These are phyloP conservation scores for Halcyon smyrnensis DNA, from an alignment of 2,797 vertebrate genomes.

Conservation along the genomic window DNA sequence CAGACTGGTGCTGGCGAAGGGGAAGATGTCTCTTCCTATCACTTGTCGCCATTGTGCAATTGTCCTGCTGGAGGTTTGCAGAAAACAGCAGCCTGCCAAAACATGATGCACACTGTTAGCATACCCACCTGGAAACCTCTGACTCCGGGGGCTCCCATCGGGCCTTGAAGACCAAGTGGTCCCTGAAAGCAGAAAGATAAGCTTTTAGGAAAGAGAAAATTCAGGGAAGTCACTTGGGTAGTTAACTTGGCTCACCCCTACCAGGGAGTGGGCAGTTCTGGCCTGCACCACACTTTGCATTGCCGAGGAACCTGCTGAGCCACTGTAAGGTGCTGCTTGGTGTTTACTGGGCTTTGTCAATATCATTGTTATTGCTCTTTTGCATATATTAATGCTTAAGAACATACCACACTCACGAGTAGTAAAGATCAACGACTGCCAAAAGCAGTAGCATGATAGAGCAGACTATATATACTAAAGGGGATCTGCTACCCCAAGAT, in stretches of 20 bases:
- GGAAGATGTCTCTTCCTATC: background rate
- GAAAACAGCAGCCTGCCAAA: background rate
- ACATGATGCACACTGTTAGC: accelerated
- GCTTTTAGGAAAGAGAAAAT: background rate
- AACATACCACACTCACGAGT: accelerated
- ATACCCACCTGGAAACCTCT: slow-evolving; percentile 92
- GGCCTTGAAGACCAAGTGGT: slow-evolving; percentile 86
- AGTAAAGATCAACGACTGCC: background rate
- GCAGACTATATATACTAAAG: background rate
- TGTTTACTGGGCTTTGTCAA: background rate
- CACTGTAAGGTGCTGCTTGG: accelerated
- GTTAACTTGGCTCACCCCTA: background rate
- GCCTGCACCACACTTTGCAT: accelerated
- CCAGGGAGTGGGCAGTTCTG: accelerated
- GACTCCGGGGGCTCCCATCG: slow-evolving; percentile 83
- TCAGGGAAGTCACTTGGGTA: accelerated
- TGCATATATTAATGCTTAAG: background rate
- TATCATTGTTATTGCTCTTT: background rate
- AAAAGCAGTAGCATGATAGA: accelerated
- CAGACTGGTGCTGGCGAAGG: background rate
- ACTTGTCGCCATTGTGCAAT: accelerated
- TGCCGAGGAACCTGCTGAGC: background rate
- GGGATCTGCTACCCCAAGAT: background rate
- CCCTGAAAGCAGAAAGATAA: slow-evolving; percentile 81
- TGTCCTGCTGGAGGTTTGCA: background rate